Evolutionary conservation across 2,113 vertebrate genomes (phyloP), one percentile per base, ranked within the genome.

Genomic region (Capra hircus): DNA sequence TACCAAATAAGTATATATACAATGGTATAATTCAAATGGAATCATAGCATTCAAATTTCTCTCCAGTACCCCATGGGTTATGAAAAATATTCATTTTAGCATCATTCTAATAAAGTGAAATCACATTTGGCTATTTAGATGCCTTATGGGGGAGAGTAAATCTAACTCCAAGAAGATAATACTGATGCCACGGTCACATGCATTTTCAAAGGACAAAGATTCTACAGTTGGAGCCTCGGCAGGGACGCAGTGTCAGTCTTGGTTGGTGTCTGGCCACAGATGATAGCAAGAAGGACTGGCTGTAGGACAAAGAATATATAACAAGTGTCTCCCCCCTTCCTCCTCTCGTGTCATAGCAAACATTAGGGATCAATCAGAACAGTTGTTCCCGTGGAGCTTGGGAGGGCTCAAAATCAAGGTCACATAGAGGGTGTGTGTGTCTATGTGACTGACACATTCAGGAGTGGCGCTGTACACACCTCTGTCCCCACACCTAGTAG

Each of bases 31-130:
- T 89, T 82, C 60, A 85, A 12, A 84, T 74, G 25, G 30, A 86
- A 82, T 62, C 25, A 80, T 10, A 60, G 45, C 86, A 74, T 59
- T 85, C 55, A 36, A 10, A 82, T 67, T 91, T 93, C 59, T 50
- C n/a, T 93, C 45, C 60, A 96, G 16, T 57, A 45, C 15, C 21
- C 40, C 6, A 52, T 6, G 4, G 16, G 3, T 89, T 78, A 92
- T 83, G 36, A 55, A 88, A 67, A 88, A 84, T 43, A 23, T 88
- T 71, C 11, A 10, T 90, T 71, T 52, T 36, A 27, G 77, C 62
- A 40, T 78, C 45, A 33, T 78, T 84, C 83, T 80, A 86, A 89
- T 88, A 64, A 86, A 27, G 30, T 57, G 64, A 89, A 80, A 96
- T 90, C 14, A 0, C 48, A 95, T n/a, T 67, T 71, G 74, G 45